These are phyloP conservation scores for Rhinolophus sinicus DNA, from an alignment of 2,113 vertebrate genomes.

Conservation along the genomic window DNA sequence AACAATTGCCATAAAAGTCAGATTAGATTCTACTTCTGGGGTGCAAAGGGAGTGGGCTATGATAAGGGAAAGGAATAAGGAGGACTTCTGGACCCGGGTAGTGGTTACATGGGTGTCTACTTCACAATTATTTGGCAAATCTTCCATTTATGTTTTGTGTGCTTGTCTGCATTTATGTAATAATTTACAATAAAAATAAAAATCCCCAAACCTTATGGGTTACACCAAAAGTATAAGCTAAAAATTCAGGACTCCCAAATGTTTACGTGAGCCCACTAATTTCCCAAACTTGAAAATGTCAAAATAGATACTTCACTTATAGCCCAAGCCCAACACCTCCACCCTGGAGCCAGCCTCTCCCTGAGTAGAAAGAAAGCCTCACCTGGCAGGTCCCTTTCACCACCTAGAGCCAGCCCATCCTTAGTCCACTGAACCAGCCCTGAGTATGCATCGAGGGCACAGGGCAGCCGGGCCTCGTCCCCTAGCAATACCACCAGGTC, in stretches of 20 bases:
- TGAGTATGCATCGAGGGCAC: conserved; percentile 90
- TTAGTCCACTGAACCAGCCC: conserved; percentile 97
- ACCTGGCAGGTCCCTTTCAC: conserved; percentile 94
- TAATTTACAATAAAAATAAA: conserved; percentile 34
- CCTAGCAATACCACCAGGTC: conserved; percentile 91
- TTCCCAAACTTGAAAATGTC: not conserved
- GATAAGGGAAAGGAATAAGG: not conserved
- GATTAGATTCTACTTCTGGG: not conserved
- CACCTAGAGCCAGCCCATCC: conserved; percentile 93
- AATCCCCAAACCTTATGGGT: not conserved
- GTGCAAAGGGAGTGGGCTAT: not conserved
- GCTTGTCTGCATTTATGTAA: not conserved
- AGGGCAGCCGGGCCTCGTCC: conserved; percentile 91
- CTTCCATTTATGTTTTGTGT: not conserved
- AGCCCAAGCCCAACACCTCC: not conserved
- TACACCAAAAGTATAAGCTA: not conserved
- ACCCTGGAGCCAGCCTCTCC: not conserved
- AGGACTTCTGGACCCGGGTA: not conserved
- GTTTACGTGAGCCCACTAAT: not conserved
- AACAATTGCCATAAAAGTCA: not conserved
- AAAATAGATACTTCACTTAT: not conserved
- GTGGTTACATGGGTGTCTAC: not conserved
- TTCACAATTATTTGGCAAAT: not conserved
- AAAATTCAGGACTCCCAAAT: not conserved
- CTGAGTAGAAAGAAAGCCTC: not conserved